These are phyloP conservation scores for Nephrotoma flavescens DNA, from an alignment of 2,888 invertebrate genomes.

Conservation along the genomic window DNA sequence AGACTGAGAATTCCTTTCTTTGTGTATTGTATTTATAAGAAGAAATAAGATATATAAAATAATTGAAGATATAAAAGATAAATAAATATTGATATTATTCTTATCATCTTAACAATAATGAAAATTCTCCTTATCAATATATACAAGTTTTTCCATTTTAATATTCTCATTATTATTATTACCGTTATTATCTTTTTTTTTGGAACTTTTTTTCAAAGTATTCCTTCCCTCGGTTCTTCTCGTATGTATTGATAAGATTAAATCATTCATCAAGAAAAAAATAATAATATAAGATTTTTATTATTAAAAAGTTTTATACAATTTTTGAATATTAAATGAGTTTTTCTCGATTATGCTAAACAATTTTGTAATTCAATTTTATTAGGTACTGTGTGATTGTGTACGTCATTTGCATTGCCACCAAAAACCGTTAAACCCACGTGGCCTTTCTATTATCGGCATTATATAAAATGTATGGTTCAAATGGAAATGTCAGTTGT, in stretches of 20 bases:
- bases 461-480: too few species aligned
- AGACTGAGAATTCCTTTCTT: too few species aligned
- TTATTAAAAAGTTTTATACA: not conserved
- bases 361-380: not conserved
- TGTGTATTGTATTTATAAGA: too few species aligned
- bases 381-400: not conserved
- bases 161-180: not conserved
- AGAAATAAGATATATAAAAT: not conserved
- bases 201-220: not conserved
- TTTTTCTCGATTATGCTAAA: not conserved
- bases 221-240: not conserved
- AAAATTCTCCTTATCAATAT: not conserved
- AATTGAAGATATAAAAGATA: not conserved
- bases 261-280: not conserved
- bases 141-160: not conserved
- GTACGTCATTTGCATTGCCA: not conserved
- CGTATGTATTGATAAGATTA: not conserved
- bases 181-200: not conserved
- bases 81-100: not conserved
- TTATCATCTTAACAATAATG: not conserved
- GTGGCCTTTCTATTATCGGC: too few species aligned
- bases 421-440: not conserved
- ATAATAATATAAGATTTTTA: not conserved
- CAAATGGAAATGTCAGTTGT: too few species aligned
- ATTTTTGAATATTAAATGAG: not conserved